Conservation (phyloP, 1,140 invertebrate species). For the Choristoneura fumiferana region DNA sequence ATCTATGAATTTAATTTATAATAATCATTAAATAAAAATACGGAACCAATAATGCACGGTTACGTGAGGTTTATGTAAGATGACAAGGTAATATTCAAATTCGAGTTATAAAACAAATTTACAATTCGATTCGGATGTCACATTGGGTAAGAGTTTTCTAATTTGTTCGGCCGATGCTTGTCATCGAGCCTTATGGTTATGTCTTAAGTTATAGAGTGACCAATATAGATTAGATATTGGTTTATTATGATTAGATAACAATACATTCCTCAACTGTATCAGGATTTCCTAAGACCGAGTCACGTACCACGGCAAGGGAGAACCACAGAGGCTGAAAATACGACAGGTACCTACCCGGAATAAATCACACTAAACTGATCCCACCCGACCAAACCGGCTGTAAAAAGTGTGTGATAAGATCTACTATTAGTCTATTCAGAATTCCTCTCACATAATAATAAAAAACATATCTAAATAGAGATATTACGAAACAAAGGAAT, state of each 20-base stretch:
- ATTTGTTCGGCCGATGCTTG: slow-evolving; percentile 2
- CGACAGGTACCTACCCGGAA: slow-evolving; percentile 12
- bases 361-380: slow-evolving; percentile 1
- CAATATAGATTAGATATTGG: not conserved
- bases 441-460: slow-evolving; percentile 17
- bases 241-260: not conserved
- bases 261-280: not conserved
- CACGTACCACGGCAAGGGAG: not conserved
- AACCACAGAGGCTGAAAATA: slow-evolving; percentile 2
- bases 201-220: not conserved
- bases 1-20: slow-evolving; percentile 8
- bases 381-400: not conserved
- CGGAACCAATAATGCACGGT: slow-evolving; percentile 12
- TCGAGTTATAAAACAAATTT: slow-evolving; percentile 16
- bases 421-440: slow-evolving; percentile 1
- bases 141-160: slow-evolving; percentile 18
- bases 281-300: not conserved
- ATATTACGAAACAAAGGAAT: slow-evolving; percentile 43
- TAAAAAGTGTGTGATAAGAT: slow-evolving; percentile 6
- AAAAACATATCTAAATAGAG: slow-evolving; percentile 31
- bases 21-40: not conserved
- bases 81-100: slow-evolving; percentile 16
- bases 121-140: slow-evolving; percentile 13
- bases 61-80: slow-evolving; percentile 14
- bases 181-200: not conserved